Evolutionary conservation across 2,888 invertebrate genomes (phyloP).

Genomic region (Melieria picta): DNA sequence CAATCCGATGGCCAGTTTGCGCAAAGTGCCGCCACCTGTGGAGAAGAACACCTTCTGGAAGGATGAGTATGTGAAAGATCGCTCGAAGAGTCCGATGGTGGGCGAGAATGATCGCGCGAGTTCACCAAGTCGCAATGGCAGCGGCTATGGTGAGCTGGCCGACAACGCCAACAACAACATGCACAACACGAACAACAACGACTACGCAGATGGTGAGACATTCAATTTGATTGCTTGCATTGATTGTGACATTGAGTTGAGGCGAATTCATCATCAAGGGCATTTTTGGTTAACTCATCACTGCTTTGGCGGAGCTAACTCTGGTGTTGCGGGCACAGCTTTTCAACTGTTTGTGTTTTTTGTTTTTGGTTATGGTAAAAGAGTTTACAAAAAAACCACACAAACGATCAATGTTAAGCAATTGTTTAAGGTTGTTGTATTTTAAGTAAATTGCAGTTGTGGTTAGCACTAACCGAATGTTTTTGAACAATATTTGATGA

Average conservation of each 20-base stretch:
- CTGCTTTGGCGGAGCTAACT: background rate
- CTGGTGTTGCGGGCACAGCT: background rate
- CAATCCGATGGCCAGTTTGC: slow-evolving; percentile 76
- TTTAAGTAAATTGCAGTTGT: no score
- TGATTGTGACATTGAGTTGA: background rate
- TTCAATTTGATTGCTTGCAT: background rate
- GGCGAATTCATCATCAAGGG: background rate
- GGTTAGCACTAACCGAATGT: no score
- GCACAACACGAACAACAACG: slow-evolving; percentile 39
- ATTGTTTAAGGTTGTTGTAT: no score
- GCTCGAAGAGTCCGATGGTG: slow-evolving; percentile 65
- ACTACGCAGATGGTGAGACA: slow-evolving; percentile 37
- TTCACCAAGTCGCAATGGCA: slow-evolving; percentile 15
- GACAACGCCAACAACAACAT: slow-evolving; percentile 41
- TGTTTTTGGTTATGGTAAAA: no score
- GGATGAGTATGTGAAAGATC: slow-evolving; percentile 68
- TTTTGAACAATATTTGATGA: no score
- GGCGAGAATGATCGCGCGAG: slow-evolving; percentile 45
- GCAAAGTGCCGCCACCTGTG: slow-evolving; percentile 76
- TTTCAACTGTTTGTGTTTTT: no score
- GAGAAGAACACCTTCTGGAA: slow-evolving; percentile 73
- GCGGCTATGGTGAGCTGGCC: slow-evolving; percentile 20
- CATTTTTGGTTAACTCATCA: background rate
- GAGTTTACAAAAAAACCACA: no score
- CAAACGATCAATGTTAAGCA: no score